Percentiles rank a stretch among this genome's conserved stretches.
These are phyloP conservation scores for Augochlora pura DNA, from an alignment of 1,140 invertebrate species.

Conservation along the genomic window DNA sequence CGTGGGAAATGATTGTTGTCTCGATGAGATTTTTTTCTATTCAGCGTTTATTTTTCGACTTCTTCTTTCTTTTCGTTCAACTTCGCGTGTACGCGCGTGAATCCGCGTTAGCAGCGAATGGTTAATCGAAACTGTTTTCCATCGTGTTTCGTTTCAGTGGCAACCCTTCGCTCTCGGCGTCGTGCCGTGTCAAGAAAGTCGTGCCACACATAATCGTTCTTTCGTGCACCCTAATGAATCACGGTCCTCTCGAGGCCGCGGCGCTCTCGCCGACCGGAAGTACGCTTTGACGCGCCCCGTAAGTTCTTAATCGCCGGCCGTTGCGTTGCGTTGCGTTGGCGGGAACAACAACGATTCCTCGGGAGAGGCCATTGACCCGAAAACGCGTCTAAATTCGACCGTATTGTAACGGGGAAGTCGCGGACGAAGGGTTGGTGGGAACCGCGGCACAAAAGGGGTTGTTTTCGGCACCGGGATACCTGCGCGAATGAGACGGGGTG, in stretches of 20 bases:
- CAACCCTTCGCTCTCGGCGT: too few species aligned
- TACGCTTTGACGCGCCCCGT: not conserved
- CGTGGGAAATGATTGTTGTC: too few species aligned
- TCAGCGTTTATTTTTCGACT: too few species aligned
- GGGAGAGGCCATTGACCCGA: slow-evolving; percentile 7
- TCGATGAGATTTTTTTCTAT: too few species aligned
- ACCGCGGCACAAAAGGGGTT: not conserved
- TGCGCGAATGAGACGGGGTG: not conserved
- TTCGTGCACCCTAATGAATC: not conserved
- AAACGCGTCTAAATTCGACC: slow-evolving; percentile 57
- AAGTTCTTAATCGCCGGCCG: not conserved
- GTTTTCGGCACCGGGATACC: not conserved
- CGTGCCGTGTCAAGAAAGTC: too few species aligned
- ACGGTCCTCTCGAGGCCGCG: not conserved
- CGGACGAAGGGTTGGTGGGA: not conserved
- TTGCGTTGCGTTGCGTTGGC: too few species aligned
- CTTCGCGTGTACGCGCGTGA: too few species aligned
- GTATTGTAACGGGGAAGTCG: slow-evolving; percentile 36
- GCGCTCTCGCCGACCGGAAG: not conserved
- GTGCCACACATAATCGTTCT: not conserved
- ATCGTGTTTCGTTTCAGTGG: too few species aligned
- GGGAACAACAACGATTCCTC: not conserved
- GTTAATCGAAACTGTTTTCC: too few species aligned
- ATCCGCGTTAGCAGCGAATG: too few species aligned
- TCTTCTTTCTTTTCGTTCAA: too few species aligned